A percentile compares a stretch with the other conserved stretches of the same genome.
Conservation (phyloP, 2,113 vertebrate genomes). For the Phycodurus eques region DNA sequence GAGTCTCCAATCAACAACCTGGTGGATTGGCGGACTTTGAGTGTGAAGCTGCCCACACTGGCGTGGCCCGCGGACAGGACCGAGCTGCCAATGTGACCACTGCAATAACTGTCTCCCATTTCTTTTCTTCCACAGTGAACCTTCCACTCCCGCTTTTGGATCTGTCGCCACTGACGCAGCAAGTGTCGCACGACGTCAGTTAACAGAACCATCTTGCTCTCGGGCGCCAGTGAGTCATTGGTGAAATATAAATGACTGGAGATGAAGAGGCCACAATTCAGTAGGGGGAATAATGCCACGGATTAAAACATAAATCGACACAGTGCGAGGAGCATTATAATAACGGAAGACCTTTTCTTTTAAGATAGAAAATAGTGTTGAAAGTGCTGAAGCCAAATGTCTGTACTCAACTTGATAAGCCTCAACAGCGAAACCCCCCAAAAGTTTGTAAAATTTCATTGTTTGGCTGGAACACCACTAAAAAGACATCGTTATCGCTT, state of each 20-base stretch:
- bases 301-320: slow-evolving; percentile 3
- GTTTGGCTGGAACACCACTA: not conserved
- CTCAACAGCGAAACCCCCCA: not conserved
- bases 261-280: slow-evolving; percentile 38
- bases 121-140: slow-evolving; percentile 36
- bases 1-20: slow-evolving; percentile 21
- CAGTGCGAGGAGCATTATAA: not conserved
- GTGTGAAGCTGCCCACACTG: slow-evolving; percentile 13
- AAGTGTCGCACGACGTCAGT: slow-evolving; percentile 22
- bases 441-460: not conserved
- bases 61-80: slow-evolving; percentile 48
- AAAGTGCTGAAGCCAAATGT: not conserved
- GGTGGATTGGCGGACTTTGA: slow-evolving; percentile 24
- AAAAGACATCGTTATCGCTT: not conserved
- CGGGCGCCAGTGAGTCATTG: slow-evolving; percentile 38
- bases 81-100: slow-evolving; percentile 52
- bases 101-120: slow-evolving; percentile 50
- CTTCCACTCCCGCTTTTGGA: slow-evolving; percentile 33
- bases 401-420: not conserved
- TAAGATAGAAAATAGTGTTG: not conserved
- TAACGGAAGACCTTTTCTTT: not conserved
- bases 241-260: slow-evolving; percentile 38
- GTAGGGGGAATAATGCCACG: not conserved
- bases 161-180: slow-evolving; percentile 22
- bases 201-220: slow-evolving; percentile 30